Conservation (phyloP, 2,797 vertebrate species). For the Hydrophis major region DNA sequence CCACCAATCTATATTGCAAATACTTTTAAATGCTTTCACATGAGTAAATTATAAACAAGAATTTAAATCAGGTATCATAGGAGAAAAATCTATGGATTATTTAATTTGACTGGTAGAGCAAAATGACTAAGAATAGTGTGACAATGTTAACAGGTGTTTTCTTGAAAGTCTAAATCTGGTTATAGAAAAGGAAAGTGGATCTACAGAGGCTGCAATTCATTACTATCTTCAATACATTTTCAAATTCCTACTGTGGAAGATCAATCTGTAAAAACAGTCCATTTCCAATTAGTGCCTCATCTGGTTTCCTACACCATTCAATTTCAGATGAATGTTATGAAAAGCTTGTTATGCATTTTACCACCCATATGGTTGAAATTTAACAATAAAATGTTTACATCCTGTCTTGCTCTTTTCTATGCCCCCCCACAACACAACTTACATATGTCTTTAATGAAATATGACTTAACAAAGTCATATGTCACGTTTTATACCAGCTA, state of each 20-base stretch:
- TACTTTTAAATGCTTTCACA: constrained; percentile 15
- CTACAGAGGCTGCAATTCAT: constrained; percentile 62
- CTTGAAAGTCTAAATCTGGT: constrained; percentile 59
- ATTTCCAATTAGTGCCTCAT: constrained; percentile 68
- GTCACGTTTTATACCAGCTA: constrained; percentile 54
- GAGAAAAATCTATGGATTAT: neutral
- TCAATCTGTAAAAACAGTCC: constrained; percentile 62
- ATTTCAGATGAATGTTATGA: constrained; percentile 80
- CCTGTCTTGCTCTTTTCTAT: constrained; percentile 66
- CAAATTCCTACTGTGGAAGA: constrained; percentile 71
- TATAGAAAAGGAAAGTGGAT: constrained; percentile 62
- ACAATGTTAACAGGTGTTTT: constrained; percentile 67
- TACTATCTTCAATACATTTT: constrained; percentile 66
- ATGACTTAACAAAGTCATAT: constrained; percentile 56
- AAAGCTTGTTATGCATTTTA: constrained; percentile 78
- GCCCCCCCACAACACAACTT: constrained; percentile 62
- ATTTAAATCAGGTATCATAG: neutral
- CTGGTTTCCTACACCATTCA: constrained; percentile 70
- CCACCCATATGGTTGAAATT: constrained; percentile 81
- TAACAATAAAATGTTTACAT: constrained; percentile 84
- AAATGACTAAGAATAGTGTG: constrained; percentile 40
- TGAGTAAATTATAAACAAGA: constrained; percentile 4
- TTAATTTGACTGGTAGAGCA: constrained; percentile 11
- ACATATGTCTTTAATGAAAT: constrained; percentile 80
- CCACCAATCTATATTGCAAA: neutral